These are phyloP conservation scores for Standfussiana lucernea DNA, from an alignment of 2,888 invertebrate genomes.

Conservation along the genomic window DNA sequence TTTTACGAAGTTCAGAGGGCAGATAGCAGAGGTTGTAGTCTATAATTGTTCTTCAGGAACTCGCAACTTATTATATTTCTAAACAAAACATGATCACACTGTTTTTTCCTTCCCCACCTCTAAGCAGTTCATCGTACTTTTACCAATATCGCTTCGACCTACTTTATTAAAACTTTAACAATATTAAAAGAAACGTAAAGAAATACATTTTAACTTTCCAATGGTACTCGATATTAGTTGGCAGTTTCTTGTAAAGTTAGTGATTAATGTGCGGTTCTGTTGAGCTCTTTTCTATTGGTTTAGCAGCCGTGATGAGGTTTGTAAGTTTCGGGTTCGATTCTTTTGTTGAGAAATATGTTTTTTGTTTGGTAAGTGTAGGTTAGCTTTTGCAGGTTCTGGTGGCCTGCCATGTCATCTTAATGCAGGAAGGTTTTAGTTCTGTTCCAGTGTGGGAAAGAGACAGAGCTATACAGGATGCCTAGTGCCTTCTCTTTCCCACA, in stretches of 20 bases:
- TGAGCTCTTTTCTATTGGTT: slow-evolving; percentile 24
- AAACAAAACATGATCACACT: background rate
- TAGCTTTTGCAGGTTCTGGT: too few relatives aligned
- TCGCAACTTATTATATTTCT: background rate
- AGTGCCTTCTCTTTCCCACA: too few relatives aligned
- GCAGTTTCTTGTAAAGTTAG: slow-evolving; percentile 27
- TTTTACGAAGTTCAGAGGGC: background rate
- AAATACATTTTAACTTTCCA: slow-evolving; percentile 39
- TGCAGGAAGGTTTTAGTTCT: too few relatives aligned
- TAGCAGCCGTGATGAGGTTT: background rate
- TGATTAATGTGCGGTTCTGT: slow-evolving; percentile 39
- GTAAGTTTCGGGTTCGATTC: background rate
- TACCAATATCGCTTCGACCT: slow-evolving; percentile 23
- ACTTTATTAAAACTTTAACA: slow-evolving; percentile 48
- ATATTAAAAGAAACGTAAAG: slow-evolving; percentile 43
- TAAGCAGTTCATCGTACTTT: background rate
- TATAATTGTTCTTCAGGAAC: background rate
- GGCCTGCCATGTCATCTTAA: too few relatives aligned
- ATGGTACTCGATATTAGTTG: slow-evolving; percentile 38
- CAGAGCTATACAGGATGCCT: too few relatives aligned
- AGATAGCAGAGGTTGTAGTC: background rate
- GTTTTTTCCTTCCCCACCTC: background rate
- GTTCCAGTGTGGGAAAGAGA: too few relatives aligned
- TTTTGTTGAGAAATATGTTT: background rate
- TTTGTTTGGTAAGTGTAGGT: background rate